Conservation (phyloP, 2,888 invertebrate species). For the Catocala sponsa region DNA sequence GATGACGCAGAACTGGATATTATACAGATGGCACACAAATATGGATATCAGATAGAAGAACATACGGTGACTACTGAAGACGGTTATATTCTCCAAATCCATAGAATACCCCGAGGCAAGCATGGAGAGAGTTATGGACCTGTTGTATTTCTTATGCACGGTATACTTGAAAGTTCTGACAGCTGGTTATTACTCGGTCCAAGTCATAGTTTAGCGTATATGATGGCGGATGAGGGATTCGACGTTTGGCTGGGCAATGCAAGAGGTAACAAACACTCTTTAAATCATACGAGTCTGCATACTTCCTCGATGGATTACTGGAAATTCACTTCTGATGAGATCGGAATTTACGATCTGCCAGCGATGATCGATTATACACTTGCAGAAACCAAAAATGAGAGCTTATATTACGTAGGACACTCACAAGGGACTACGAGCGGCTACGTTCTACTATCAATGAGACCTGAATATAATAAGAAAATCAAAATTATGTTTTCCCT, state of each 20-base stretch:
- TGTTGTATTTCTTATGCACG: conserved; percentile 93
- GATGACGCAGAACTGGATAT: conserved; percentile 64
- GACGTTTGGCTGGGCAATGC: conserved; percentile 95
- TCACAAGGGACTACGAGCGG: conserved; percentile 90
- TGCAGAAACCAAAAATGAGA: conserved; percentile 75
- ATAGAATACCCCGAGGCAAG: conserved; percentile 59
- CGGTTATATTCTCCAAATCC: conserved; percentile 69
- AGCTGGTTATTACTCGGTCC: conserved; percentile 86
- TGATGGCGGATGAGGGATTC: conserved; percentile 90
- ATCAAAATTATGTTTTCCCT: conserved; percentile 86
- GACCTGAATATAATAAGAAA: conserved; percentile 87
- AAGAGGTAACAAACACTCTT: conserved; percentile 90
- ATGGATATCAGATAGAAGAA: conserved; percentile 66
- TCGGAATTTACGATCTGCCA: conserved; percentile 91
- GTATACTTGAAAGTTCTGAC: conserved; percentile 87
- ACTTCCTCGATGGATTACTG: conserved; percentile 62
- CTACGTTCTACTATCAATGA: conserved; percentile 85
- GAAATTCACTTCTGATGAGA: conserved; percentile 91
- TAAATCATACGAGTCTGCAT: conserved; percentile 59
- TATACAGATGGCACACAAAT: conserved; percentile 60
- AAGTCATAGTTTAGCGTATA: conserved; percentile 88
- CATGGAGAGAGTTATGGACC: conserved; percentile 40
- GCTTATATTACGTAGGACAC: conserved; percentile 91
- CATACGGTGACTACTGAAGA: conserved; percentile 71
- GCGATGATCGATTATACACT: conserved; percentile 90